Percentiles rank a stretch among this genome's conserved stretches.
Conservation (phyloP, 2,888 invertebrate genomes). For the Carcina quercana region DNA sequence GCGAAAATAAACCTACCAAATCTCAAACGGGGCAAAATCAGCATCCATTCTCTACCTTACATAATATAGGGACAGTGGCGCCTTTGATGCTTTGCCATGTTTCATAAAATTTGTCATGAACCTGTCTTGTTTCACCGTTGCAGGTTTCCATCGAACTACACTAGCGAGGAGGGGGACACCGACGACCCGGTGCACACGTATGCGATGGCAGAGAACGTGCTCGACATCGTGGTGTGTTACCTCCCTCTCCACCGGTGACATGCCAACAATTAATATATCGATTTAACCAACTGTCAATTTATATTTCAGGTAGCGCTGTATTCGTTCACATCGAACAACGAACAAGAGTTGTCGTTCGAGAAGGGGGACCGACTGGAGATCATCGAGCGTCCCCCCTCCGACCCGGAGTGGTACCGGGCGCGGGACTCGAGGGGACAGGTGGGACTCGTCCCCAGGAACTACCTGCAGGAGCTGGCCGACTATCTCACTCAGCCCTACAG, state of each 20-base stretch:
- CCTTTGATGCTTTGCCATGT: too few species aligned
- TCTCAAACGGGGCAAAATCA: too few species aligned
- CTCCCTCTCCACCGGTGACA: too few species aligned
- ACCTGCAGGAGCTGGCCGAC: constrained; percentile 93
- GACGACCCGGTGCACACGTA: constrained; percentile 94
- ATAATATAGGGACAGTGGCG: too few species aligned
- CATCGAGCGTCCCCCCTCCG: constrained; percentile 95
- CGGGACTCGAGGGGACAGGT: constrained; percentile 93
- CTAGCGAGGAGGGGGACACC: constrained; percentile 90
- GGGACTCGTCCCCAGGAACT: constrained; percentile 96
- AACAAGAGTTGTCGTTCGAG: constrained; percentile 96
- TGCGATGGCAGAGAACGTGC: constrained; percentile 95
- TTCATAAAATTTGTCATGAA: too few species aligned
- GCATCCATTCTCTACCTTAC: too few species aligned
- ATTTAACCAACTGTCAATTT: too few species aligned
- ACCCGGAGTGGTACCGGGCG: constrained; percentile 99
- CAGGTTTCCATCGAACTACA: constrained; percentile 99
- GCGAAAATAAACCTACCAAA: too few species aligned
- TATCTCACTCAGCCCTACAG: constrained; percentile 90
- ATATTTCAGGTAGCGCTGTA: constrained; percentile 85
- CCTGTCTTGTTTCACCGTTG: constrained; percentile 1
- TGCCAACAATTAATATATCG: too few species aligned
- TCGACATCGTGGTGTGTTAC: constrained; percentile 89
- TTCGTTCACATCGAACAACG: constrained; percentile 94
- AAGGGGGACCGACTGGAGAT: constrained; percentile 98